Evolutionary conservation across 1,140 invertebrate species (phyloP).

Genomic region (Drosophila obscura): DNA sequence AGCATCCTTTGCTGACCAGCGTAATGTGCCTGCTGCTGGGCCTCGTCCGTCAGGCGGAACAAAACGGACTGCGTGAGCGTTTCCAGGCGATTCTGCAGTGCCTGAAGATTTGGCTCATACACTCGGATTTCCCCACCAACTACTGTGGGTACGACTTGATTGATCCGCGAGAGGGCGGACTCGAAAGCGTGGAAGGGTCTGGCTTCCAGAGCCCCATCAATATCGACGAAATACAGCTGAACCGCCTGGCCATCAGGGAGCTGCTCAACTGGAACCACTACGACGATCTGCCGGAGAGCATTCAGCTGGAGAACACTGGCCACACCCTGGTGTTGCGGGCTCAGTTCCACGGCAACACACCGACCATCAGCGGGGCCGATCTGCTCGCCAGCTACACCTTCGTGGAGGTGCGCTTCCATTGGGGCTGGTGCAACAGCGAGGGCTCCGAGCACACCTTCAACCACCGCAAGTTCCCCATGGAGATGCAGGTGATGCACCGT

Average conservation of each 20-base stretch:
- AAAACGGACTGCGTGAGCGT: slow-evolving; percentile 25
- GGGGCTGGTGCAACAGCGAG: slow-evolving; percentile 85
- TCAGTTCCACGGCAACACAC: slow-evolving; percentile 73
- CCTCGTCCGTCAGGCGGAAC: slow-evolving; percentile 37
- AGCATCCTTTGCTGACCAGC: slow-evolving; percentile 58
- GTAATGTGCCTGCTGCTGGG: slow-evolving; percentile 31
- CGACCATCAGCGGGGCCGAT: slow-evolving; percentile 85
- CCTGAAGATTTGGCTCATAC: background rate
- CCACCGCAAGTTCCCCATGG: slow-evolving; percentile 85
- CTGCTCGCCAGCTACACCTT: slow-evolving; percentile 84
- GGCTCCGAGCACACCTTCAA: slow-evolving; percentile 86
- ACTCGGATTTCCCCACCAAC: background rate
- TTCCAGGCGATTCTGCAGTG: background rate
- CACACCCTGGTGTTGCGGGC: slow-evolving; percentile 80
- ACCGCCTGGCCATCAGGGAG: slow-evolving; percentile 68
- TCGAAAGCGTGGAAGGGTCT: no score
- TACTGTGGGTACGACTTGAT: slow-evolving; percentile 34
- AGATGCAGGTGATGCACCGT: slow-evolving; percentile 85
- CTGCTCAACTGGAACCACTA: slow-evolving; percentile 80
- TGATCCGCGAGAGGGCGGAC: no score
- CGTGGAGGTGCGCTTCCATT: slow-evolving; percentile 85
- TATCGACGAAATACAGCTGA: slow-evolving; percentile 71
- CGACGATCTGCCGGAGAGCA: slow-evolving; percentile 69
- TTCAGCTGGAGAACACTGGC: slow-evolving; percentile 74
- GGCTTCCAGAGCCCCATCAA: slow-evolving; percentile 82